Evolutionary conservation across 2,113 vertebrate genomes (phyloP).

Genomic region (Alethe diademata): DNA sequence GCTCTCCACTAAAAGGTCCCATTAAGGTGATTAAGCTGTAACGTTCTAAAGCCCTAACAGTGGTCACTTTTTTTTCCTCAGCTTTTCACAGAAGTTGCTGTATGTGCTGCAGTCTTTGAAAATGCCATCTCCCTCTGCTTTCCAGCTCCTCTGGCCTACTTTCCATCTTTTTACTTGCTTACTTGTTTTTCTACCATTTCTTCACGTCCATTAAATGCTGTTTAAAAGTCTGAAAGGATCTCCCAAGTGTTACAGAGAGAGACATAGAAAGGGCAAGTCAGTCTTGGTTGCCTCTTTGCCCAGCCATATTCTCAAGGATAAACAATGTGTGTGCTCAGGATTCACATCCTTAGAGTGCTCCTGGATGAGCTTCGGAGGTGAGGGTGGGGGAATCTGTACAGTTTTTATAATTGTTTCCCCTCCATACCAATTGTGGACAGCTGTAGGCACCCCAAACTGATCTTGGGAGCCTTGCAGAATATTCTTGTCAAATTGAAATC

Average conservation of each 20-base stretch:
- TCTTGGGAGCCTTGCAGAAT: not conserved
- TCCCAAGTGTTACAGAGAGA: not conserved
- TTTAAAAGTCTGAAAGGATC: not conserved
- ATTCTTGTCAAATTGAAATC: not conserved
- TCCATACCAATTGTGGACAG: rapidly evolving
- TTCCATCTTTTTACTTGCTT: not conserved
- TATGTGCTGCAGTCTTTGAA: not conserved
- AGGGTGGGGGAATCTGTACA: rapidly evolving
- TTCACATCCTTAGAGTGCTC: not conserved
- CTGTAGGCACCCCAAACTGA: not conserved
- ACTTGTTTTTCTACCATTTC: not conserved
- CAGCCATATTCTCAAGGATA: not conserved
- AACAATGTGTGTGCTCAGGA: not conserved
- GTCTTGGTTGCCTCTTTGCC: not conserved
- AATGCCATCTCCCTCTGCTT: not conserved
- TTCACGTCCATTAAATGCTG: not conserved
- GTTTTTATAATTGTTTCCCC: not conserved
- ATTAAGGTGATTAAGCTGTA: not conserved
- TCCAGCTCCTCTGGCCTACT: not conserved
- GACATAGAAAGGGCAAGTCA: not conserved
- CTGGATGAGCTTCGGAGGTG: not conserved
- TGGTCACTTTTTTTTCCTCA: not conserved
- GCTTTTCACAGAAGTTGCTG: not conserved
- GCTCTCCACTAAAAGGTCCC: not conserved
- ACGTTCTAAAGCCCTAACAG: not conserved